phyloP scores from a whole-genome alignment of 2,797 vertebrate species.

The Poecile montanus region DNA sequence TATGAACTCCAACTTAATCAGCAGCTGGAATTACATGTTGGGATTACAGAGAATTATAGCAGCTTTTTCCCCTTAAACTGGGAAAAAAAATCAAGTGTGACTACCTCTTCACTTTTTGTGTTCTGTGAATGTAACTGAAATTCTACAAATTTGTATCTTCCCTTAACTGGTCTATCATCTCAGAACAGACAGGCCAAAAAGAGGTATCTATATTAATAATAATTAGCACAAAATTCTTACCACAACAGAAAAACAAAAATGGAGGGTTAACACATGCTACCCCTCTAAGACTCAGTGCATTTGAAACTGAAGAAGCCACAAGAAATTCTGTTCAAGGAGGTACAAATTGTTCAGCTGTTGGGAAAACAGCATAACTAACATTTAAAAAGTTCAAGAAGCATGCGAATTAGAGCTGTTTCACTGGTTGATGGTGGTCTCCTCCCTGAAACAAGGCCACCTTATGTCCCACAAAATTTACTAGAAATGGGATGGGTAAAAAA shows the following conservation, averaged over 20 bases:
- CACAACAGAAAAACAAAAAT: background rate
- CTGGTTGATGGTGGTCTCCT: background rate
- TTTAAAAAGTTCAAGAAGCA: accelerated
- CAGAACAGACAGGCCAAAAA: background rate
- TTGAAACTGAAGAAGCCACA: background rate
- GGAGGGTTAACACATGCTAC: background rate
- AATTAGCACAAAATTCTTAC: background rate
- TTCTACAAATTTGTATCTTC: background rate
- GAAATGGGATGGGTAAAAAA: background rate
- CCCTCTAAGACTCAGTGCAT: background rate
- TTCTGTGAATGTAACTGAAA: background rate
- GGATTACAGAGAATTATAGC: background rate
- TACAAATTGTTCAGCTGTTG: background rate
- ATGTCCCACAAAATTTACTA: background rate
- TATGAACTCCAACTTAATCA: background rate
- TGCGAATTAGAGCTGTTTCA: background rate
- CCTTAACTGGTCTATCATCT: background rate
- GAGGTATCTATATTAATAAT: background rate
- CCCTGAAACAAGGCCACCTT: background rate
- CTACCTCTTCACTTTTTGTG: background rate
- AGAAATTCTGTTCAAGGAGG: background rate
- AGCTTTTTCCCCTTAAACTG: background rate
- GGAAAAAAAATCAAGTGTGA: background rate
- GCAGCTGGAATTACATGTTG: background rate
- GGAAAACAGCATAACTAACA: background rate